A percentile compares a stretch with the other conserved stretches of the same genome.
Evolutionary conservation across 2,888 invertebrate species (phyloP).

Genomic region (Ashinkailepas kermadecensis): DNA sequence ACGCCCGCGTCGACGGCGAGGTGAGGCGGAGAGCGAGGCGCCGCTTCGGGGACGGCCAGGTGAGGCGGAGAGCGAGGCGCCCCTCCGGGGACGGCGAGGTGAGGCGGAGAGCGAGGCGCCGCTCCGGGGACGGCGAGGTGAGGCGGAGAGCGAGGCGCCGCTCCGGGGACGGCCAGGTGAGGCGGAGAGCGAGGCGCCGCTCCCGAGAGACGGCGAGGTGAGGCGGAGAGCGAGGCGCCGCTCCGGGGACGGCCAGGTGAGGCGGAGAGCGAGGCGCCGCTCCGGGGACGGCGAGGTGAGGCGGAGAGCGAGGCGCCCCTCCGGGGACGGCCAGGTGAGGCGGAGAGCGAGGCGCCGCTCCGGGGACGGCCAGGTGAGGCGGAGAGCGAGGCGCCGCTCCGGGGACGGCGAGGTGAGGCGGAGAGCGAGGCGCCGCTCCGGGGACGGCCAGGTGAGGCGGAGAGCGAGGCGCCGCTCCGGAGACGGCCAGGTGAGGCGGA

Average conservation of each 20-base stretch:
- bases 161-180: not conserved
- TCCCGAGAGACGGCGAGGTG: not conserved
- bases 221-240: not conserved
- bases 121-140: not conserved
- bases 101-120: not conserved
- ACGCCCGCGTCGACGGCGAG: not conserved
- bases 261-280: not conserved
- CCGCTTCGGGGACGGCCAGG: not conserved
- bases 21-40: not conserved
- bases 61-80: not conserved
- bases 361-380: not conserved
- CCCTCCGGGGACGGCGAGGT: not conserved
- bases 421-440: too few relatives aligned
- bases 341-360: not conserved
- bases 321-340: not conserved
- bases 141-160: not conserved
- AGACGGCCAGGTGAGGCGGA: not conserved
- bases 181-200: not conserved
- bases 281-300: not conserved
- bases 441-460: not conserved
- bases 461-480: too few relatives aligned
- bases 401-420: not conserved
- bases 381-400: not conserved
- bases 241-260: not conserved
- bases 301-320: not conserved